A percentile compares a stretch with the other conserved stretches of the same genome.
phyloP scores from a whole-genome alignment of 2,797 vertebrate species.

The Petrocephalus sullivani region DNA sequence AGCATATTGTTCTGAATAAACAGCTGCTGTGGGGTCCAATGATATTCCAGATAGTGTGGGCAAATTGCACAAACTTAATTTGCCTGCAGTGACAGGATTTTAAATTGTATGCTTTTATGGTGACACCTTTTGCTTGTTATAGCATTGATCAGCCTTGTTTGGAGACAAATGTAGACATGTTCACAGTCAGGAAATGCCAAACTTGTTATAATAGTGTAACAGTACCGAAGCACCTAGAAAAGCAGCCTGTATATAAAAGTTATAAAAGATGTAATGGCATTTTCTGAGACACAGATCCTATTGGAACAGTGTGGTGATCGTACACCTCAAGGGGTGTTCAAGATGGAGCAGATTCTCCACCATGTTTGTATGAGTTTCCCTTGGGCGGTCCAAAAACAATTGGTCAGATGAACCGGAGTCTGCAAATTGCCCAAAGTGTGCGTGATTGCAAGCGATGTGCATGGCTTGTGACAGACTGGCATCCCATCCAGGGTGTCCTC shows the following conservation, averaged over 20 bases:
- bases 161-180: background rate
- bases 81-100: background rate
- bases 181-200: background rate
- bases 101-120: background rate
- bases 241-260: background rate
- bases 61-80: constrained; percentile 1
- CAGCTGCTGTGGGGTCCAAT: constrained; percentile 5
- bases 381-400: background rate
- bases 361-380: background rate
- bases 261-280: background rate
- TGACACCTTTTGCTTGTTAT: background rate
- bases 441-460: background rate
- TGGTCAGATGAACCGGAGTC: background rate
- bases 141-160: background rate
- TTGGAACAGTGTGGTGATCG: background rate
- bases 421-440: background rate
- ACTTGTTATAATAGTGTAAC: background rate
- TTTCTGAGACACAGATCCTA: background rate
- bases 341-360: background rate
- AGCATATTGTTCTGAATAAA: constrained; percentile 18
- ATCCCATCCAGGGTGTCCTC: background rate
- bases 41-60: background rate
- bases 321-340: background rate
- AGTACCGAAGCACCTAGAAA: background rate
- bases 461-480: background rate